Evolutionary conservation across 2,888 invertebrate genomes (phyloP), one percentile per base, ranked within the genome.

Genomic region (Sesia bembeciformis): DNA sequence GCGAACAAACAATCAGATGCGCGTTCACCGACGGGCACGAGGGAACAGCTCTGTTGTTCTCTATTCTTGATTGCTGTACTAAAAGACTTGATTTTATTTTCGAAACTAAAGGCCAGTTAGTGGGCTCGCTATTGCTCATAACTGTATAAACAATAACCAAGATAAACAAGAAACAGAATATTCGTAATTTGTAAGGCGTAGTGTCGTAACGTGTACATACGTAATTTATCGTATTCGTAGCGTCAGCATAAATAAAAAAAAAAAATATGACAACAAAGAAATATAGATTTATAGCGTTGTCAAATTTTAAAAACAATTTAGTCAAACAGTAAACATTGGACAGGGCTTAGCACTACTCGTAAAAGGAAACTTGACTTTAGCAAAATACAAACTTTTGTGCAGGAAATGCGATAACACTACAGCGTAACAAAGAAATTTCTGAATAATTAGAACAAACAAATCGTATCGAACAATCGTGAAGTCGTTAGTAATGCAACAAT

Each of bases 381-480:
- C 23, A n/a, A 8, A 46, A 46, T 46, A 5, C 7, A n/a, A 7
- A 39, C 23, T 39, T 50, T 8, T 49, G 49, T 50, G 55, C 60
- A 57, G 57, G 57, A 62, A 65, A 67, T 60, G 60, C 67, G 65
- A 70, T 69, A 71, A 68, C 64, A 61, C 56, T 55, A 53, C 58
- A 54, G 57, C 60, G 61, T 64, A 70, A 71, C 71, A 69, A 70
- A 70, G 71, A 69, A 76, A 75, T 75, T 72, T 76, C 74, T 65
- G 62, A 75, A 76, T 76, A 81, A 79, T 77, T 75, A 74, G 76
- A 74, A 79, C 81, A 81, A 82, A 82, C 78, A 79, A 78, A 74
- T 74, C 62, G 64, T 61, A 66, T 63, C 63, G 73, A 72, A 72
- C 74, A 72, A 70, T 74, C 64, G 68, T 62, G 70, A 76, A 81